Conservation (phyloP, 2,888 invertebrate species). For the Nomada lathburiana region DNA sequence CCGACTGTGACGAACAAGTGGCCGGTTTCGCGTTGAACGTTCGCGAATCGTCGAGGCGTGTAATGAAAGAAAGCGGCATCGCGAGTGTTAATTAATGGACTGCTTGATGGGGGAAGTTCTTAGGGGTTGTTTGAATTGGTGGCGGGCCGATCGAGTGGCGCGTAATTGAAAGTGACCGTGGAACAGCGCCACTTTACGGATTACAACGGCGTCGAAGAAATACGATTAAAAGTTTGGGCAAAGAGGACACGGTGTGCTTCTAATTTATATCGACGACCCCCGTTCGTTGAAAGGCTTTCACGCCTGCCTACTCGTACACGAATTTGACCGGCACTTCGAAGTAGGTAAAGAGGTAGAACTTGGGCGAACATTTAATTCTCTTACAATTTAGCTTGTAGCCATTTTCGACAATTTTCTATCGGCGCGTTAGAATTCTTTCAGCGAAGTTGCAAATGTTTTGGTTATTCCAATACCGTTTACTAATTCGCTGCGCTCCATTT, state of each 20-base stretch:
- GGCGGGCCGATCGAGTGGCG: slow-evolving; percentile 12
- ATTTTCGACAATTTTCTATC: neutral
- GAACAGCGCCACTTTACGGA: neutral
- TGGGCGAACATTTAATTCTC: neutral
- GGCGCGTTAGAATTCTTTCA: neutral
- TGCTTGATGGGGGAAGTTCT: neutral
- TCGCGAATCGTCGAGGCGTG: too few relatives aligned
- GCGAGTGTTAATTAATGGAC: neutral
- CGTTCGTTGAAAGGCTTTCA: slow-evolving; percentile 26
- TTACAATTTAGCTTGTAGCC: neutral
- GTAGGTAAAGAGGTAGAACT: slow-evolving; percentile 14
- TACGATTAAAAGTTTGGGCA: slow-evolving; percentile 40
- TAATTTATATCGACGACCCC: slow-evolving; percentile 28
- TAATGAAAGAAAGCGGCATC: too few relatives aligned
- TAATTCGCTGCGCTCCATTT: too few relatives aligned
- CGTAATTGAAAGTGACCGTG: slow-evolving; percentile 37
- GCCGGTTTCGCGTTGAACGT: neutral
- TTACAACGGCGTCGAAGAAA: slow-evolving; percentile 7
- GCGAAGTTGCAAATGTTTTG: too few relatives aligned
- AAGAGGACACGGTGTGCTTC: slow-evolving; percentile 11
- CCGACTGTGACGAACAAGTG: neutral
- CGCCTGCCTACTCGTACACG: slow-evolving; percentile 22
- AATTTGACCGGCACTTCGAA: slow-evolving; percentile 40
- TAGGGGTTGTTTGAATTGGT: neutral
- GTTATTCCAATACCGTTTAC: too few relatives aligned